These are phyloP conservation scores for Rhinatrema bivittatum DNA, from an alignment of 2,797 vertebrate genomes.

Conservation along the genomic window DNA sequence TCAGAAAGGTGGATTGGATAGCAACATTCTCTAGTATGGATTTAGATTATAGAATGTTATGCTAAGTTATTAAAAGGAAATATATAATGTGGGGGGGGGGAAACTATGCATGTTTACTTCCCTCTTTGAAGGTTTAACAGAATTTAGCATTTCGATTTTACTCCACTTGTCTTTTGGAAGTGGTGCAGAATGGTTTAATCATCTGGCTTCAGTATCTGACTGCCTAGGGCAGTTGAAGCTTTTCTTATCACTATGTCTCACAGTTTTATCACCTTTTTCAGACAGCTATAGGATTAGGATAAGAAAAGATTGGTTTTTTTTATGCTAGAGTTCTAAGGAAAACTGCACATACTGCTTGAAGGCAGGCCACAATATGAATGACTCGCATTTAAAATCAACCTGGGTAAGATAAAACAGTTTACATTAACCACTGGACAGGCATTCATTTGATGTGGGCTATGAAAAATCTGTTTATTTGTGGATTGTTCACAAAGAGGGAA, in stretches of 20 bases:
- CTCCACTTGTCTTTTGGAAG: slow-evolving; percentile 37
- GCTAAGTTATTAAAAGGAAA: slow-evolving; percentile 4
- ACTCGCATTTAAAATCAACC: slow-evolving; percentile 38
- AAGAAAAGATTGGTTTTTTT: slow-evolving; percentile 53
- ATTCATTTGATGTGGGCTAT: slow-evolving; percentile 24
- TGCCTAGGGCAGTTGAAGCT: slow-evolving; percentile 44
- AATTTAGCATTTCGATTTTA: slow-evolving; percentile 18
- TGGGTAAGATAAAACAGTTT: slow-evolving; percentile 40
- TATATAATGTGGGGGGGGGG: slow-evolving; percentile 10
- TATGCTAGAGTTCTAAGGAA: slow-evolving; percentile 48
- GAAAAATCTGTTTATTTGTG: slow-evolving; percentile 11
- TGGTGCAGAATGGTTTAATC: slow-evolving; percentile 50
- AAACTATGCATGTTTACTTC: not conserved
- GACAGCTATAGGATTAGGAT: slow-evolving; percentile 49
- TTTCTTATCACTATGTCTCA: slow-evolving; percentile 50
- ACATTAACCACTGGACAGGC: slow-evolving; percentile 41
- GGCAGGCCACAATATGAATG: slow-evolving; percentile 34
- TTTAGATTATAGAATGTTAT: too few species aligned
- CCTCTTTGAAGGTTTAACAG: slow-evolving; percentile 23
- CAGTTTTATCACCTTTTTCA: slow-evolving; percentile 44
- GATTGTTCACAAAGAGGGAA: slow-evolving; percentile 17
- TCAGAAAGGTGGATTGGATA: too few species aligned
- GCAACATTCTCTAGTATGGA: too few species aligned
- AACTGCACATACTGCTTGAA: slow-evolving; percentile 33
- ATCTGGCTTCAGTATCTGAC: slow-evolving; percentile 40